phyloP scores from a whole-genome alignment of 2,888 invertebrate genomes.

The Pyrochroa serraticornis region DNA sequence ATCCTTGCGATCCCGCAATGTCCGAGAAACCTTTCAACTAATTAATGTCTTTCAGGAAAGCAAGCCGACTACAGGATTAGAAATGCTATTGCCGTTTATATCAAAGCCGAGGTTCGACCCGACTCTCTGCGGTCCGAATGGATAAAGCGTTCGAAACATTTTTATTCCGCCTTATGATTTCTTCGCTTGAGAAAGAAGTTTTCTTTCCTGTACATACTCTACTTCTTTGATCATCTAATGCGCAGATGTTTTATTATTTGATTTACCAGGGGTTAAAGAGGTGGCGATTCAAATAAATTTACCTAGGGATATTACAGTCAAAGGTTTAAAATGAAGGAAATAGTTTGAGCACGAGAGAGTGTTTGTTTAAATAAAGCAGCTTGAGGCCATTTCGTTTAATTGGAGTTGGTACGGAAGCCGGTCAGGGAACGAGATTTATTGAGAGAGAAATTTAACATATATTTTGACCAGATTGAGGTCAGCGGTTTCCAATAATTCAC shows the following conservation, averaged over 20 bases:
- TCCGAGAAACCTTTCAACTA: slow-evolving; percentile 49
- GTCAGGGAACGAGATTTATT: slow-evolving; percentile 10
- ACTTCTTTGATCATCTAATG: slow-evolving; percentile 27
- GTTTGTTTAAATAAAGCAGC: neutral
- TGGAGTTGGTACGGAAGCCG: slow-evolving; percentile 4
- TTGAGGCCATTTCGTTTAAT: slow-evolving; percentile 10
- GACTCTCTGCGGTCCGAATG: slow-evolving; percentile 12
- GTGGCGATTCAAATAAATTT: slow-evolving; percentile 18
- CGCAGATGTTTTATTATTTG: slow-evolving; percentile 20
- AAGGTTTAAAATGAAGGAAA: slow-evolving; percentile 8
- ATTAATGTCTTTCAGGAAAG: slow-evolving; percentile 49
- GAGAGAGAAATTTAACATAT: slow-evolving; percentile 9
- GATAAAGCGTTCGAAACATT: slow-evolving; percentile 20
- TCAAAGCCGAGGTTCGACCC: slow-evolving; percentile 18
- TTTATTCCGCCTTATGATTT: slow-evolving; percentile 25
- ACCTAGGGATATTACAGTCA: neutral
- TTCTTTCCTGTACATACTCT: slow-evolving; percentile 11
- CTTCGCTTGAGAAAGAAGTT: slow-evolving; percentile 10
- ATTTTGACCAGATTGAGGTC: slow-evolving; percentile 26
- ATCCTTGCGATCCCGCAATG: slow-evolving; percentile 22
- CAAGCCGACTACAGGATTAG: slow-evolving; percentile 38
- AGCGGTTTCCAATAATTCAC: slow-evolving; percentile 29
- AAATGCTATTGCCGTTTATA: slow-evolving; percentile 38
- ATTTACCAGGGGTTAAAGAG: slow-evolving; percentile 7
- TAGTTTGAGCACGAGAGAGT: slow-evolving; percentile 4